These are phyloP conservation scores for Scelioninae gen. 2 DNA, from an alignment of 2,888 invertebrate genomes.

Conservation along the genomic window DNA sequence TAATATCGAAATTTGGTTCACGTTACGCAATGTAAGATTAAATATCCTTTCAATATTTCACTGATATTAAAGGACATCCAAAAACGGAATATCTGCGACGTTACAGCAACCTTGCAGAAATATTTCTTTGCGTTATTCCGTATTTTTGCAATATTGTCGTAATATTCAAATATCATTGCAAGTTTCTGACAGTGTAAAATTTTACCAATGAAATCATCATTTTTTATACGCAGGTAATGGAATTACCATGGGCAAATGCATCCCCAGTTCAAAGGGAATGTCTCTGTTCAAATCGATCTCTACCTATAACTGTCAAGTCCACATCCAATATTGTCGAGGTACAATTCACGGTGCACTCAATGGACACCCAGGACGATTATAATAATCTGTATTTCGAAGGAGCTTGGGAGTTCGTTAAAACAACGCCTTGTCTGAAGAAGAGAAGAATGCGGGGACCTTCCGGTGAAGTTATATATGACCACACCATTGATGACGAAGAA, in stretches of 20 bases:
- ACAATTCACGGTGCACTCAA: conserved; percentile 87
- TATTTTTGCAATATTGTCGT: too few species aligned
- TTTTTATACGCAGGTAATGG: conserved; percentile 81
- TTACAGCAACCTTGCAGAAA: too few species aligned
- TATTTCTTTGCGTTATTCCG: too few species aligned
- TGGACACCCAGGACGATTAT: conserved; percentile 91
- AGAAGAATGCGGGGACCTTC: conserved; percentile 85
- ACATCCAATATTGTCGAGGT: conserved; percentile 86
- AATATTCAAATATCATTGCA: too few species aligned
- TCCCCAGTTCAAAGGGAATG: conserved; percentile 87
- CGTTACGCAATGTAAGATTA: too few species aligned
- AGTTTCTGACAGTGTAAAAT: too few species aligned
- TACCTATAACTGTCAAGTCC: conserved; percentile 87
- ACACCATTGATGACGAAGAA: conserved; percentile 76
- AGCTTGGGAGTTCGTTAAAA: conserved; percentile 87
- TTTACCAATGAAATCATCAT: too few species aligned
- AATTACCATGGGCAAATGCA: conserved; percentile 84
- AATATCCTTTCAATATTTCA: too few species aligned
- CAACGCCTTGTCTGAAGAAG: conserved; percentile 83
- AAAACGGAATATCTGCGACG: too few species aligned
- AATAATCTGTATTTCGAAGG: conserved; percentile 90
- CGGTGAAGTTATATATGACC: conserved; percentile 83
- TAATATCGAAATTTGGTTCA: too few species aligned
- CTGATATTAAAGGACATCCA: too few species aligned
- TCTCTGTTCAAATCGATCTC: conserved; percentile 81